Base-by-base conservation (phyloP, 1,140 invertebrate species). In the Lethrus apterus region DNA sequence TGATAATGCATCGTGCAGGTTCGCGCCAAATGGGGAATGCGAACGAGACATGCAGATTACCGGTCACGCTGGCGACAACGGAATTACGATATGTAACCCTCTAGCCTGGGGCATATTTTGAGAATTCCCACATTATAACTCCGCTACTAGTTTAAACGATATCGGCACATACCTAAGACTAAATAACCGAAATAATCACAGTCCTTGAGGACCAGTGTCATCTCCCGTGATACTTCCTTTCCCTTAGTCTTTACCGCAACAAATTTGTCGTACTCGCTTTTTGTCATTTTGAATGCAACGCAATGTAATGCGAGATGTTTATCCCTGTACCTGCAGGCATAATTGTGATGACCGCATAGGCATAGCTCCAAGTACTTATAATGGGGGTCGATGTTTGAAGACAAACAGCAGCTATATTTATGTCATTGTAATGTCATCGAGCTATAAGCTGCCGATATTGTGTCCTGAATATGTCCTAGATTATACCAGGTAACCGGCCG, bases 261-360 rank as follows among this genome's bases (percentile, higher is more conserved):
- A 58, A 58, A 58, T 60, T 58, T 51, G 54, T 56, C 58, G 34
- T 20, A 30, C 26, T 43, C 46, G 50, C 51, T 56, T 60, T 56
- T 53, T 58, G 40, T 45, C 41, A 36, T 44, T 46, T 46, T 55
- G 23, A 52, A 55, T 54, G 50, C 54, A n/a, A 45, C 48, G 50
- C 36, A 47, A 51, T 57, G 56, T 60, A 60, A 60, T 56, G 45
- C 52, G 56, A 60, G 56, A 58, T 56, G 48, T 56, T 56, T 60
- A 56, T 60, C 50, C 52, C 26, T 18, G 29, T 54, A 56, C 52
- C 52, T 56, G 34, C 19, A 20, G 33, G 26, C 20, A 29, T 29
- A 35, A 40, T 38, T 42, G 40, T 30, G 26, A 42, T 48, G 57
- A 55, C 57, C 55, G 55, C 52, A 55, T 56, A 53, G 53, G 54